Conservation (phyloP, 2,113 vertebrate genomes). For the Heteronetta atricapilla region DNA sequence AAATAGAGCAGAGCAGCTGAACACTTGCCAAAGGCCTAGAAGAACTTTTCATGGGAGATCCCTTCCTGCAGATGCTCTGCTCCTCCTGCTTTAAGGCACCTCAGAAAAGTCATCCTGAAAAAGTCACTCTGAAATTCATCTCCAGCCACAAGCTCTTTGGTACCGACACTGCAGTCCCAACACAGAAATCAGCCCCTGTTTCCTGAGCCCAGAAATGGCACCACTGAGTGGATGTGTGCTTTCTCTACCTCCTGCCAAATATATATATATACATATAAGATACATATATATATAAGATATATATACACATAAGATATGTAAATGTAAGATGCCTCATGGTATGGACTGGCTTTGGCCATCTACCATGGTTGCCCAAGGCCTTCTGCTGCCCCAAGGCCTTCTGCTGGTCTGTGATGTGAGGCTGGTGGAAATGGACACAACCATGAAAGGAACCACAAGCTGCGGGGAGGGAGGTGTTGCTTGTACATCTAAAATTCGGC, state of each 20-base stretch:
- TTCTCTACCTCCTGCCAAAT: background rate
- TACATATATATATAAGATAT: too few relatives aligned
- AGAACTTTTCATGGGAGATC: background rate
- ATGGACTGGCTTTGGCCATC: background rate
- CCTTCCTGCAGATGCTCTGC: background rate
- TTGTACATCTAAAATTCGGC: background rate
- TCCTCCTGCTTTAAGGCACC: too few relatives aligned
- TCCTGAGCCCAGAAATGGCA: background rate
- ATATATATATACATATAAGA: too few relatives aligned
- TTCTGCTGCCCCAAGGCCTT: background rate
- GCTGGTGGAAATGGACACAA: accelerated
- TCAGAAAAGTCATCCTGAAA: background rate
- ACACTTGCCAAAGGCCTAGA: background rate
- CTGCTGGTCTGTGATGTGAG: background rate
- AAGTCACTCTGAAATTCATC: background rate
- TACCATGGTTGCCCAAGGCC: accelerated
- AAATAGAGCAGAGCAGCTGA: background rate
- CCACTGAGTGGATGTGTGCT: background rate
- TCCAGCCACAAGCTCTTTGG: background rate
- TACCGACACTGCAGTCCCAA: background rate
- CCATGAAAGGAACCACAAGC: background rate
- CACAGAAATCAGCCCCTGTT: background rate
- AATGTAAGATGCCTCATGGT: background rate
- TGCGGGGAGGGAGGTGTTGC: background rate
- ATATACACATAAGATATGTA: too few relatives aligned